Percentiles rank a stretch among this genome's conserved stretches.
Conservation (phyloP, 2,113 vertebrate species). For the Neomonachus schauinslandi region DNA sequence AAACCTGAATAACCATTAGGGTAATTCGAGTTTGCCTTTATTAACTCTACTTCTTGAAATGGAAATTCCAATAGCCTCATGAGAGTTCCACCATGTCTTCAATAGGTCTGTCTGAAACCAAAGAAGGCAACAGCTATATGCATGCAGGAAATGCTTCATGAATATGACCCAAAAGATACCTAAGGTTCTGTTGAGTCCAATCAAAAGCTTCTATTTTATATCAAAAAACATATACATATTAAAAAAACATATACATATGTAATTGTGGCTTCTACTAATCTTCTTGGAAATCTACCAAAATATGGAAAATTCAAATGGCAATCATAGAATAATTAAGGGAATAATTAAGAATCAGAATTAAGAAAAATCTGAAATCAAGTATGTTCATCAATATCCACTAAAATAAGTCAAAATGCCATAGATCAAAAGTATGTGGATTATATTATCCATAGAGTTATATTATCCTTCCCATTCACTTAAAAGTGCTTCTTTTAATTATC, state of each 20-base stretch:
- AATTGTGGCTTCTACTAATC: background rate
- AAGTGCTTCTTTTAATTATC: background rate
- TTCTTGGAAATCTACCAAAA: slow-evolving; percentile 32
- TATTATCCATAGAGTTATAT: background rate
- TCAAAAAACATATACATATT: background rate
- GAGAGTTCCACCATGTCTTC: background rate
- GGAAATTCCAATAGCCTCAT: slow-evolving; percentile 39
- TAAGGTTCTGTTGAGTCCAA: background rate
- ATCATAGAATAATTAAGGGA: slow-evolving; percentile 18
- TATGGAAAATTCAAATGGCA: slow-evolving; percentile 41
- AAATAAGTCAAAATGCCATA: background rate
- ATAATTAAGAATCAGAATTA: background rate
- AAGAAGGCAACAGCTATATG: background rate
- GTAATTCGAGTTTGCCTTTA: slow-evolving; percentile 49
- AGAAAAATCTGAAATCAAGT: slow-evolving; percentile 34
- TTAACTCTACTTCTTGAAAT: slow-evolving; percentile 52
- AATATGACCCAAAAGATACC: background rate
- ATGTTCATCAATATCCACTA: background rate
- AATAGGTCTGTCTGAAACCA: background rate
- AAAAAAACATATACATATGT: background rate
- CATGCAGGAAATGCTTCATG: background rate
- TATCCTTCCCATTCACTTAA: background rate
- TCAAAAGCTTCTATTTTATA: slow-evolving; percentile 23
- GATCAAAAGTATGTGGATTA: background rate
- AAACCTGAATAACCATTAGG: slow-evolving; percentile 28